These are phyloP conservation scores for Tenthredo distinguenda DNA, from an alignment of 2,888 invertebrate genomes.

Conservation along the genomic window DNA sequence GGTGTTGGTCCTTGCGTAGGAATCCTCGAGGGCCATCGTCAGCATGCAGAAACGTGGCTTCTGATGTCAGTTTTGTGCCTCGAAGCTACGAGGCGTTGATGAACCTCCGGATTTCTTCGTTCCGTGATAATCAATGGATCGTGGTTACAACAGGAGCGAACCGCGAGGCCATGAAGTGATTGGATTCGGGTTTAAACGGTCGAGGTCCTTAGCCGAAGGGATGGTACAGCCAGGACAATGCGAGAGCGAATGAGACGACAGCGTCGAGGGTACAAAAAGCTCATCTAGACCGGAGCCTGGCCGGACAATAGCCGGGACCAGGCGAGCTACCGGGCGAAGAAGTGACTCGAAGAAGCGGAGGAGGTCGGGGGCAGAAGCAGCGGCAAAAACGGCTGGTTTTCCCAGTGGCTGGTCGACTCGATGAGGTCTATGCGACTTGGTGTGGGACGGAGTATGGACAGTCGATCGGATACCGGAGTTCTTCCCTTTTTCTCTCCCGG, in stretches of 20 bases:
- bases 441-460: background rate
- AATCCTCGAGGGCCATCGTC: no score
- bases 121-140: background rate
- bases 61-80: background rate
- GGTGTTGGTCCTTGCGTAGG: background rate
- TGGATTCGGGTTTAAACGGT: slow-evolving; percentile 43
- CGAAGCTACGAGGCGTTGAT: background rate
- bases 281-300: slow-evolving; percentile 21
- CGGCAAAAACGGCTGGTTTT: background rate
- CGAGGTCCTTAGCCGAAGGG: background rate
- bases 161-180: background rate
- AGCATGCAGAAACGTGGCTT: no score
- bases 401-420: background rate
- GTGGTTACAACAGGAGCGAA: background rate
- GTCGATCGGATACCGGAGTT: background rate
- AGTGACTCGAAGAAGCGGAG: slow-evolving; percentile 17
- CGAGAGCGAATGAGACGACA: slow-evolving; percentile 32
- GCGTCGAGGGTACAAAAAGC: slow-evolving; percentile 23
- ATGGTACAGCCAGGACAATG: background rate
- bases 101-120: background rate
- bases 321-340: slow-evolving; percentile 16
- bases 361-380: background rate
- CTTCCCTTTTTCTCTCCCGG: background rate
- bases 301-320: slow-evolving; percentile 15
- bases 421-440: background rate